Evolutionary conservation across 2,113 vertebrate genomes (phyloP).

Genomic region (Phycodurus eques): DNA sequence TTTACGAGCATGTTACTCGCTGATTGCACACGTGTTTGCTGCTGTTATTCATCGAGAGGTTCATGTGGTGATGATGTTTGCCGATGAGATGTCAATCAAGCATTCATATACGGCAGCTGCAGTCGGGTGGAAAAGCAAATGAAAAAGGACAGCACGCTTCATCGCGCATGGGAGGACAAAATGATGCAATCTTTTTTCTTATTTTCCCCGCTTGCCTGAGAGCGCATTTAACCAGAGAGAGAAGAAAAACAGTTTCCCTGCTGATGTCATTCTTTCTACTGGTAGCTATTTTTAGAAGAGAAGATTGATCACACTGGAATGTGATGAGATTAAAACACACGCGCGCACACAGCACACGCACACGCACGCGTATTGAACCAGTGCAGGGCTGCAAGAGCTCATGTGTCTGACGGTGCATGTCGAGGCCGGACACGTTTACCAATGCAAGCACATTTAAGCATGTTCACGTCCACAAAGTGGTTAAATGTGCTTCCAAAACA

Average conservation of each 20-base stretch:
- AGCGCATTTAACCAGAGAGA: not conserved
- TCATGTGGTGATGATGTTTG: constrained; percentile 2
- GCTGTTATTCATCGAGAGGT: constrained; percentile 2
- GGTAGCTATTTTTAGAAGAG: constrained; percentile 19
- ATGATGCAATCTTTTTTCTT: not conserved
- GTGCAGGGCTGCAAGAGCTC: not conserved
- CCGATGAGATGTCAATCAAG: constrained; percentile 33
- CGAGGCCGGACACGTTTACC: not conserved
- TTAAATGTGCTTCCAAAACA: not conserved
- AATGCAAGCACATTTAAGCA: not conserved
- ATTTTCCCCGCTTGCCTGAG: not conserved
- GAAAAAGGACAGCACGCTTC: constrained; percentile 1
- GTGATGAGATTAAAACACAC: not conserved
- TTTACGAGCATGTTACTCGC: not conserved
- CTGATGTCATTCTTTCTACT: not conserved
- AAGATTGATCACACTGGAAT: constrained; percentile 1
- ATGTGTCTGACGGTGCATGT: not conserved
- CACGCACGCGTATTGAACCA: not conserved
- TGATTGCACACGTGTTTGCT: not conserved
- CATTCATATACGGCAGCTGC: constrained; percentile 33
- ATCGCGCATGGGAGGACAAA: not conserved
- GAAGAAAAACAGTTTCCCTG: not conserved
- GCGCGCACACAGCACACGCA: not conserved
- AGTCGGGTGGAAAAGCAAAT: constrained; percentile 39
- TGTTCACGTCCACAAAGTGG: not conserved